Evolutionary conservation across 2,113 vertebrate species (phyloP).

Genomic region (Speoplatyrhinus poulsoni): DNA sequence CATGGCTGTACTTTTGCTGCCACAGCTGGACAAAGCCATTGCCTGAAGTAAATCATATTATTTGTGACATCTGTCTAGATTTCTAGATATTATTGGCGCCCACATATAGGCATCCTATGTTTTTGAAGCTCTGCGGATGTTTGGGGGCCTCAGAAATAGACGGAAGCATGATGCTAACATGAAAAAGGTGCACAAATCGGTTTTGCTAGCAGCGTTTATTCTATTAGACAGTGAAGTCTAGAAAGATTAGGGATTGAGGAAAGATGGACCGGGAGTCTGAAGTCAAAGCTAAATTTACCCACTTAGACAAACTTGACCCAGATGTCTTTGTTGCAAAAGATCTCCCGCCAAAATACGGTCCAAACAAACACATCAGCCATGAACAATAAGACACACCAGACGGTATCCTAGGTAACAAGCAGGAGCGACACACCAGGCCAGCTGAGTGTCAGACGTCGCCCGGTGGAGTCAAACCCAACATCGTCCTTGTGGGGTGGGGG

Average conservation of each 20-base stretch:
- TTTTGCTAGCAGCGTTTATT: slow-evolving; percentile 23
- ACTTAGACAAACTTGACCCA: background rate
- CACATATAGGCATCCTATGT: slow-evolving; percentile 30
- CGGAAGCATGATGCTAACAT: slow-evolving; percentile 39
- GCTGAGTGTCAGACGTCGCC: slow-evolving; percentile 21
- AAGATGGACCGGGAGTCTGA: slow-evolving; percentile 5
- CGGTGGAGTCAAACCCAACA: slow-evolving; percentile 31
- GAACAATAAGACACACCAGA: background rate
- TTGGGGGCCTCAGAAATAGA: slow-evolving; percentile 29
- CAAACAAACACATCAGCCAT: background rate
- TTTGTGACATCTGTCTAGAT: slow-evolving; percentile 1
- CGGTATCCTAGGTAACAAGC: slow-evolving; percentile 11
- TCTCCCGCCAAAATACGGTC: background rate
- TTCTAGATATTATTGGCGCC: background rate
- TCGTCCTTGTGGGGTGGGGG: slow-evolving; percentile 51
- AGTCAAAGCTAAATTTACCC: background rate
- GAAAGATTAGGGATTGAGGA: slow-evolving; percentile 16
- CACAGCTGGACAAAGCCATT: background rate
- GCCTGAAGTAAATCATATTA: background rate
- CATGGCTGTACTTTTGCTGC: background rate
- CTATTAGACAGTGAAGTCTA: background rate
- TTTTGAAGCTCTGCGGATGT: slow-evolving; percentile 29
- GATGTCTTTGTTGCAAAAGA: background rate
- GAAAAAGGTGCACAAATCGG: slow-evolving; percentile 14
- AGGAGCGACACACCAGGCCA: slow-evolving; percentile 10